phyloP scores from a whole-genome alignment of 35 echinoderm and acorn worm species.

The Eucidaris tribuloides region DNA sequence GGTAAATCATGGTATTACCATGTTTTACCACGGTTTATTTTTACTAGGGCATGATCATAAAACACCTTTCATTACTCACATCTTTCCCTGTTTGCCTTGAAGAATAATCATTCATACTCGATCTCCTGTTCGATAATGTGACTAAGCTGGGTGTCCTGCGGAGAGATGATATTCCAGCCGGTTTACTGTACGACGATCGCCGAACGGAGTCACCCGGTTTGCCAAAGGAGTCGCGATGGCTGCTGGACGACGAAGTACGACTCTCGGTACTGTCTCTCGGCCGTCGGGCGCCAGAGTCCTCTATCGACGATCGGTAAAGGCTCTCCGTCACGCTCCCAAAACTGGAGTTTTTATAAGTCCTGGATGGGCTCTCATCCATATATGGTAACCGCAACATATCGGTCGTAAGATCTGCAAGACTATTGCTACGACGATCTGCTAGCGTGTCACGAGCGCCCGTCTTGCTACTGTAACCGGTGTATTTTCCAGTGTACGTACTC shows the following conservation, averaged over 20 bases:
- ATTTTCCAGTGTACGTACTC: neutral
- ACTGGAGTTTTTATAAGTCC: constrained; percentile 14
- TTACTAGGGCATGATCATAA: too few species aligned
- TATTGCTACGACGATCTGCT: neutral
- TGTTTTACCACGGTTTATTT: too few species aligned
- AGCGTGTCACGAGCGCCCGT: neutral
- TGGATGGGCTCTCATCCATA: neutral
- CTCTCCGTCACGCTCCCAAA: constrained; percentile 6
- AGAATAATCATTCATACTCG: neutral
- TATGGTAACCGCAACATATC: neutral
- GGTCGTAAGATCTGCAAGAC: neutral
- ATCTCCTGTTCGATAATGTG: neutral
- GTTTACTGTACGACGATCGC: too few species aligned
- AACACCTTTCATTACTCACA: too few species aligned
- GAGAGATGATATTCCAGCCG: too few species aligned
- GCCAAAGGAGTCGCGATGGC: too few species aligned
- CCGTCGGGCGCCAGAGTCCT: neutral
- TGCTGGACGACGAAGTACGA: neutral
- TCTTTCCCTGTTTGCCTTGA: neutral
- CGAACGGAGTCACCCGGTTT: too few species aligned
- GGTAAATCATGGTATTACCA: too few species aligned
- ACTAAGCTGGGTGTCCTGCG: constrained; percentile 8
- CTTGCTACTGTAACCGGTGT: neutral
- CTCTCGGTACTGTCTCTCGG: constrained; percentile 2
- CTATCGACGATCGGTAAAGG: constrained; percentile 16